Evolutionary conservation across 2,888 invertebrate species (phyloP), one percentile per base, ranked within the genome.

Genomic region (Halictus quadricinctus): DNA sequence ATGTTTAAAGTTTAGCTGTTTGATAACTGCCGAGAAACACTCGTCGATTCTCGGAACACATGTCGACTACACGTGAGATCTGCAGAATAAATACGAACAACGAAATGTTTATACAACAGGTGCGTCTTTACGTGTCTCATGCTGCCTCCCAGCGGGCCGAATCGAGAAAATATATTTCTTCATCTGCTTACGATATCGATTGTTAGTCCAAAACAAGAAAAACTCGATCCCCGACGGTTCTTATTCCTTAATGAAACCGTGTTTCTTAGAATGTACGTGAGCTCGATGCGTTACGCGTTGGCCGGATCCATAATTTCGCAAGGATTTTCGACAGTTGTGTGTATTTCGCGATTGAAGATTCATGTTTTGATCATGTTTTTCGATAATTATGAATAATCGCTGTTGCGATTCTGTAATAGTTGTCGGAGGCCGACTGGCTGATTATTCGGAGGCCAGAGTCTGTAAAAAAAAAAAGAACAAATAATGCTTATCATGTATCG

Each of bases 221-320:
- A 21, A 69, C 41, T 1, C 25, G 58, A 73, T 18, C 10, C 25
- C 25, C n/a, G 21, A 6, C 48, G 15, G 41, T 43, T 10, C 43
- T 21, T 1, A 8, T 4, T 50, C 48, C 10, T 64, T 25, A 72
- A 74, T 46, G 83, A 74, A 84, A 60, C 12, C 15, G 18, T 7
- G 58, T 46, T 83, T 84, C 72, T 60, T 13, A 10, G 69, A 77
- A 78, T 12, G 4, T 50, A 74, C 83, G 84, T 48, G 60, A 79
- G 46, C 5, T 41, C 6, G 10, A 46, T 58, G 25, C 54, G 54
- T 79, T 78, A 43, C 73, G 60, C 69, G 48, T 70, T 48, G 21
- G 10, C 1, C 4, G 54, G 29, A 12, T 18, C 25, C 29, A 13
- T 80, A 74, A 54, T 54, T 54, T 78, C 66, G 76, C 50, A 82